These are phyloP conservation scores for Hypotaenidia philippensis DNA, from an alignment of 2,797 vertebrate species.

Conservation along the genomic window DNA sequence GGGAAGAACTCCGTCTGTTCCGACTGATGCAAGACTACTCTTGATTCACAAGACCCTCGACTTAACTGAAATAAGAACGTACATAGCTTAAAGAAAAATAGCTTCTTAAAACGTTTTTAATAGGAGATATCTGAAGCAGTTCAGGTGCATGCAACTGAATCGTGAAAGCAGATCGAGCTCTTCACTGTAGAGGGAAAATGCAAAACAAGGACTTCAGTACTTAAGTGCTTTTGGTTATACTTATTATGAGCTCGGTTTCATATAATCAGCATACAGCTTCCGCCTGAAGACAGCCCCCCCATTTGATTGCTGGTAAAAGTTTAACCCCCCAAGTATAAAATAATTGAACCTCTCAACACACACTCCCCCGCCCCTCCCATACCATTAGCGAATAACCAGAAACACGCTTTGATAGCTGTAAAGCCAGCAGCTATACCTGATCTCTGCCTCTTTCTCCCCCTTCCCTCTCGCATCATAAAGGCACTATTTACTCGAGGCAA, in stretches of 20 bases:
- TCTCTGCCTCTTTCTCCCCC: neutral
- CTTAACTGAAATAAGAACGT: neutral
- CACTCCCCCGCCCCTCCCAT: fast-evolving
- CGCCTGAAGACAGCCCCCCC: neutral
- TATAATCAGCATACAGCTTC: neutral
- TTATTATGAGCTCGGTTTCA: neutral
- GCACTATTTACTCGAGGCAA: neutral
- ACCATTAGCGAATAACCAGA: neutral
- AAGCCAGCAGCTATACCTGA: neutral
- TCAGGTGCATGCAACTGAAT: neutral
- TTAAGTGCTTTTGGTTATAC: neutral
- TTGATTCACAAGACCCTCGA: neutral
- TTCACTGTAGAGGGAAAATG: neutral
- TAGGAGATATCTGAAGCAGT: neutral
- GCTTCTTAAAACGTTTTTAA: neutral
- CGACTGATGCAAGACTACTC: neutral
- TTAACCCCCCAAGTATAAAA: neutral
- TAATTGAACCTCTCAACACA: neutral
- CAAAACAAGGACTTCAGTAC: neutral
- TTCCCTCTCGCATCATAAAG: neutral
- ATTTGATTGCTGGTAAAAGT: neutral
- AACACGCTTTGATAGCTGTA: fast-evolving
- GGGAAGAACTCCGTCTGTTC: neutral
- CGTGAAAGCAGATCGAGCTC: neutral
- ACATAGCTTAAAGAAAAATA: fast-evolving